phyloP scores from a whole-genome alignment of 2,888 invertebrate genomes.

The Baronia brevicornis region DNA sequence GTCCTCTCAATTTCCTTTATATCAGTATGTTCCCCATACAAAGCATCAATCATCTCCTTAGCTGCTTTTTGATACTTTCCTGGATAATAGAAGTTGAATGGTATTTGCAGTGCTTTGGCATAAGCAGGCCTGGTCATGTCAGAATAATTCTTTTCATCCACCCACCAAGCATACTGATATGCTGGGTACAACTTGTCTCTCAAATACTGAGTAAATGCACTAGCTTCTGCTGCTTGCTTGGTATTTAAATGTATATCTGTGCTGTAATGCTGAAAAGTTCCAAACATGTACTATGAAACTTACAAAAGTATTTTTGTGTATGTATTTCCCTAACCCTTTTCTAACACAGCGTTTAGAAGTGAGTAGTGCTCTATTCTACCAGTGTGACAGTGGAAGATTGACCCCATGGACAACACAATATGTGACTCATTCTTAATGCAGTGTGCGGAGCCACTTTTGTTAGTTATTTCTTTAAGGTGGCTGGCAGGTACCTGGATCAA shows the following conservation, averaged over 20 bases:
- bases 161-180: constrained; percentile 87
- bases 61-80: constrained; percentile 79
- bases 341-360: too few species aligned
- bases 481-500: too few species aligned
- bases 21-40: constrained; percentile 78
- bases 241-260: constrained; percentile 79
- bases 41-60: constrained; percentile 76
- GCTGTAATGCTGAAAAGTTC: constrained; percentile 70
- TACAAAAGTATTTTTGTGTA: too few species aligned
- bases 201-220: constrained; percentile 86
- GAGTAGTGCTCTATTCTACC: too few species aligned
- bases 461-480: too few species aligned
- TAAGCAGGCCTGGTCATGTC: constrained; percentile 89
- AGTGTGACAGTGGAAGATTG: too few species aligned
- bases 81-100: constrained; percentile 90
- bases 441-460: too few species aligned
- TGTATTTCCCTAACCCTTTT: too few species aligned
- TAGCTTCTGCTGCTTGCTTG: constrained; percentile 83
- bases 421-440: too few species aligned
- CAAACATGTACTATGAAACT: too few species aligned
- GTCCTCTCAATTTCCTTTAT: constrained; percentile 76
- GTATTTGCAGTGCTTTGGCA: constrained; percentile 87
- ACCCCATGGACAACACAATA: too few species aligned
- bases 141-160: constrained; percentile 87
- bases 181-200: constrained; percentile 90